Evolutionary conservation across 2,797 vertebrate species (phyloP), one percentile per base, ranked within the genome.

Genomic region (Chrysocyon brachyurus): DNA sequence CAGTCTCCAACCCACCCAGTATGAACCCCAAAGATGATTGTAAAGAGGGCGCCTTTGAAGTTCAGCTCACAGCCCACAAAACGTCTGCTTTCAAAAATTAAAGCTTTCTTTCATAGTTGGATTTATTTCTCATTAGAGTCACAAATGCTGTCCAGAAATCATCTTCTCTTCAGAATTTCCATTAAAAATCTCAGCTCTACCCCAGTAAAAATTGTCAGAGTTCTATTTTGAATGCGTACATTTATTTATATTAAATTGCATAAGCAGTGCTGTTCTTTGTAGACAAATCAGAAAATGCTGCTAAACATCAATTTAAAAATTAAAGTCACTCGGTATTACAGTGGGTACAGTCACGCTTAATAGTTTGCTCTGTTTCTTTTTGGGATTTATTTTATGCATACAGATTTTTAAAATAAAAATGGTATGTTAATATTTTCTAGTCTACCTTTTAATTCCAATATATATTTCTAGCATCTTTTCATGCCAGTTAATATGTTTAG

Each of bases 271-370:
- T 87, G 9, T 73, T 82, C 36, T 87, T 90, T 70, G 26, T 85
- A 92, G 33, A 84, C 8, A 63, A 92, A 68, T 95, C 75, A 96
- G 73, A 90, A 96, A 79, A 79, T 93, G 22, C 49, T 90, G 24
- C 40, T 85, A 90, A 95, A 94, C 7, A 63, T 94, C 54, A 94
- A 28, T 91, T 89, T 85, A 84, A 88, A 96, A 91, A 90, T 85
- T 85, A 91, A 87, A 94, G 57, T 84, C n/a, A 59, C 6, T 36
- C 7, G 63, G 6, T 89, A 72, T 87, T 15, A 9, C n/a, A 40
- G 40, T 70, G 33, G 31, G 4, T 86, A 70, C 82, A 92, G 61
- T 94, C 9, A 66, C 10, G 19, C 54, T 87, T 79, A 90, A 28
- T 72, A 54, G 77, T 86, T 87, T 87, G 52, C 19, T 64, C 0